phyloP scores from a whole-genome alignment of 2,113 vertebrate species.

The Sander lucioperca region DNA sequence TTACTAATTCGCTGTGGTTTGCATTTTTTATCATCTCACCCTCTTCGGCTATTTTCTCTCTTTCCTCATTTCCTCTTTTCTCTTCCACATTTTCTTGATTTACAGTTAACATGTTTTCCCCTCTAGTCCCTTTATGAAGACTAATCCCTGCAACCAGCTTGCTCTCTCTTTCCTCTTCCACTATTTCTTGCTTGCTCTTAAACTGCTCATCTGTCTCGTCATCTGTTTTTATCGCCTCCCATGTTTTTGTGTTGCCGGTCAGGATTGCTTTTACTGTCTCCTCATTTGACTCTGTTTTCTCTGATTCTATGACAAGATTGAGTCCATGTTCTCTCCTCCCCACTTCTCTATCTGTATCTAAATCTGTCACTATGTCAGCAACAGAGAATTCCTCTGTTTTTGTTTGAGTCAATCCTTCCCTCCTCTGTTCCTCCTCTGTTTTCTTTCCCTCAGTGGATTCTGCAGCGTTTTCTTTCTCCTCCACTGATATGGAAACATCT shows the following conservation, averaged over 20 bases:
- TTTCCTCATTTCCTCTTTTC: constrained; percentile 1
- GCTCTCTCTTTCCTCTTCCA: constrained; percentile 52
- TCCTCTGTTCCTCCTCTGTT: constrained; percentile 15
- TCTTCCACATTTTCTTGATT: constrained; percentile 11
- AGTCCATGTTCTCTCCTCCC: constrained; percentile 5
- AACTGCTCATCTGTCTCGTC: background rate
- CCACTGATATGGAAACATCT: constrained; percentile 2
- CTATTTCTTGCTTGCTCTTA: constrained; percentile 4
- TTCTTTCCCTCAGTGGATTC: constrained; percentile 1
- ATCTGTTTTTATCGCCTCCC: too few relatives aligned
- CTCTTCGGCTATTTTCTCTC: background rate
- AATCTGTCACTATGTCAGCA: constrained; percentile 1
- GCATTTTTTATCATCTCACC: constrained; percentile 16
- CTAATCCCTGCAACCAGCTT: constrained; percentile 58
- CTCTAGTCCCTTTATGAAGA: constrained; percentile 5
- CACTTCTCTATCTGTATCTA: constrained; percentile 6
- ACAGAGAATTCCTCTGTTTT: constrained; percentile 2
- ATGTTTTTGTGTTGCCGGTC: background rate
- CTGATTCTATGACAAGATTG: background rate
- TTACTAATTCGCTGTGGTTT: background rate
- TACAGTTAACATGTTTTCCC: background rate
- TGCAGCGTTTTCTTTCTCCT: constrained; percentile 3
- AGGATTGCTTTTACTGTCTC: background rate
- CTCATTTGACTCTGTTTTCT: background rate
- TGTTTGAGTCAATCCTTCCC: constrained; percentile 2